Conservation (phyloP, 2,888 invertebrate genomes). For the Drosophila emarginata region DNA sequence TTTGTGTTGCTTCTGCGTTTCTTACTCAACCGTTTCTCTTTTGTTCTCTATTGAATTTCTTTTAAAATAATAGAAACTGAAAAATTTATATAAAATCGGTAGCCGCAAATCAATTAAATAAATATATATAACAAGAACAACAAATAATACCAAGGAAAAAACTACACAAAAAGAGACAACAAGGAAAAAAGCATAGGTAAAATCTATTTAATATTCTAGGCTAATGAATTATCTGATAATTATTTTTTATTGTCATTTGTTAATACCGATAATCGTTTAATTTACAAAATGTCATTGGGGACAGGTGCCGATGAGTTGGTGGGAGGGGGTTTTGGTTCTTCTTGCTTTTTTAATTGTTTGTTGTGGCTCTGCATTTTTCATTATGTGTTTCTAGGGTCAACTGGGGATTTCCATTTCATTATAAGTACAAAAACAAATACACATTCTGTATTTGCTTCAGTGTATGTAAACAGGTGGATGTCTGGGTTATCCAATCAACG, state of each 20-base stretch:
- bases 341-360: background rate
- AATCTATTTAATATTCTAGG: constrained; percentile 38
- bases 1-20: background rate
- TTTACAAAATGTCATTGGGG: constrained; percentile 15
- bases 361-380: background rate
- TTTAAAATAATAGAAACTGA: background rate
- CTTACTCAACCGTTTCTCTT: background rate
- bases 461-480: background rate
- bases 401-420: constrained; percentile 2
- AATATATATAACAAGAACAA: constrained; percentile 12
- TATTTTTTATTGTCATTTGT: constrained; percentile 50
- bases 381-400: background rate
- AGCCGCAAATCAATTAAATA: constrained; percentile 15
- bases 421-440: background rate
- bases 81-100: background rate
- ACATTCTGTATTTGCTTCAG: background rate
- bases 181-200: constrained; percentile 47
- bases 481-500: background rate
- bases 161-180: background rate
- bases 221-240: constrained; percentile 61
- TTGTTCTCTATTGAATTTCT: background rate
- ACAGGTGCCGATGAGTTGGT: background rate
- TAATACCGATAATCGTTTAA: constrained; percentile 53
- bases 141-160: constrained; percentile 16
- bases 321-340: background rate